A percentile compares a stretch with the other conserved stretches of the same genome.
These are phyloP conservation scores for Aplysia californica DNA, from an alignment of 1,140 invertebrate genomes.

Conservation along the genomic window DNA sequence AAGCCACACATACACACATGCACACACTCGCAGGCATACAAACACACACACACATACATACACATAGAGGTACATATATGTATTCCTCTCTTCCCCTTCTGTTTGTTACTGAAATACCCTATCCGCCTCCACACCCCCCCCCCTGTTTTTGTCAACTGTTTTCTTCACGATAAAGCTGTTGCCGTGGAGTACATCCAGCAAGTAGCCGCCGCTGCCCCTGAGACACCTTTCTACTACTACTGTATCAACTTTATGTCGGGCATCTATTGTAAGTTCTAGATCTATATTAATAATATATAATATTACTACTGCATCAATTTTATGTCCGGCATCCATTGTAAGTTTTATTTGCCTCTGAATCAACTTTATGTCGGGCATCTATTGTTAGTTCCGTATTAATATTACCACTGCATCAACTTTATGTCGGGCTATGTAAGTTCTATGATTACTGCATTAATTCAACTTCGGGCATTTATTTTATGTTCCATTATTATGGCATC, in stretches of 20 bases:
- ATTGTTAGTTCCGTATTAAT: slow-evolving; percentile 62
- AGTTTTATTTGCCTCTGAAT: slow-evolving; percentile 87
- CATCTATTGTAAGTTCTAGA: slow-evolving; percentile 55
- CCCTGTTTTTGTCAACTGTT: neutral
- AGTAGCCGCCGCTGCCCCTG: slow-evolving; percentile 78
- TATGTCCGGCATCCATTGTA: slow-evolving; percentile 71
- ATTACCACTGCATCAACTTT: slow-evolving; percentile 85
- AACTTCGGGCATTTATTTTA: slow-evolving; percentile 74
- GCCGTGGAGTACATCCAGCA: slow-evolving; percentile 78
- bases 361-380: slow-evolving; percentile 74
- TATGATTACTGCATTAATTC: slow-evolving; percentile 87
- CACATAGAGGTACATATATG: too few species aligned
- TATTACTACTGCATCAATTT: slow-evolving; percentile 85
- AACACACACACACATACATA: neutral
- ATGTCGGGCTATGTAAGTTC: slow-evolving; percentile 72
- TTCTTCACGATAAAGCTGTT: slow-evolving; percentile 63
- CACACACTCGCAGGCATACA: neutral
- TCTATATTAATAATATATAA: too few species aligned
- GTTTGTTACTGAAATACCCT: neutral
- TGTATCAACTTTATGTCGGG: slow-evolving; percentile 80
- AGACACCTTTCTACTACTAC: slow-evolving; percentile 85
- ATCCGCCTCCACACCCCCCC: neutral
- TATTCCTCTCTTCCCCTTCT: neutral
- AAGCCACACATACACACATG: neutral
- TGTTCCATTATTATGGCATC: too few species aligned